A percentile compares a stretch with the other conserved stretches of the same genome.
These are phyloP conservation scores for Pangasius djambal DNA, from an alignment of 2,797 vertebrate species.

Conservation along the genomic window DNA sequence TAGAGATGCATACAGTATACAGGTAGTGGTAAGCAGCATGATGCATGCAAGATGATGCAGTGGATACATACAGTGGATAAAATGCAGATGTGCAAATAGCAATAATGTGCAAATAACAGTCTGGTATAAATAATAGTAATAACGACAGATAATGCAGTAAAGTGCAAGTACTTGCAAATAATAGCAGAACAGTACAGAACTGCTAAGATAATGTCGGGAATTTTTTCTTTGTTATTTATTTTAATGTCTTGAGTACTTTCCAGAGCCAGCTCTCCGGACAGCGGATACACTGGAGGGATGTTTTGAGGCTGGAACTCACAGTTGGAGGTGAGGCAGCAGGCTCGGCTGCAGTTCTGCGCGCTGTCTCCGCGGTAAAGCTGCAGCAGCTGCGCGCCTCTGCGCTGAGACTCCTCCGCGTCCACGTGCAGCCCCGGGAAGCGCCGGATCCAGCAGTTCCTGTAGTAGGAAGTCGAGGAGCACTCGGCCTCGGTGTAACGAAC, in stretches of 20 bases:
- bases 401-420: conserved; percentile 82
- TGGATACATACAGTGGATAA: too few species aligned
- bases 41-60: too few species aligned
- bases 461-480: conserved; percentile 86
- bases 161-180: neutral
- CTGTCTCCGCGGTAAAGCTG: conserved; percentile 79
- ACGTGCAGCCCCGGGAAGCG: conserved; percentile 85
- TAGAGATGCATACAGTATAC: too few species aligned
- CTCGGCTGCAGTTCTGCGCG: conserved; percentile 83
- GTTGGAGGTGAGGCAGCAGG: conserved; percentile 86
- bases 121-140: too few species aligned
- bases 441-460: conserved; percentile 93
- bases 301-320: conserved; percentile 74
- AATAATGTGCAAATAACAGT: too few species aligned
- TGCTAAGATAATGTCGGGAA: neutral
- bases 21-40: too few species aligned
- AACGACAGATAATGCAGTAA: too few species aligned
- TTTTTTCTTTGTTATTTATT: neutral
- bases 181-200: neutral
- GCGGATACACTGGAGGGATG: neutral
- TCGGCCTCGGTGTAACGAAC: conserved; percentile 64
- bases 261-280: neutral
- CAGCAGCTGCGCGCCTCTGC: conserved; percentile 85
- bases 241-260: neutral
- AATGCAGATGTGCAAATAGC: too few species aligned